Percentiles rank a stretch among this genome's conserved stretches.
Conservation (phyloP, 2,113 vertebrate species). For the Tyto alba region DNA sequence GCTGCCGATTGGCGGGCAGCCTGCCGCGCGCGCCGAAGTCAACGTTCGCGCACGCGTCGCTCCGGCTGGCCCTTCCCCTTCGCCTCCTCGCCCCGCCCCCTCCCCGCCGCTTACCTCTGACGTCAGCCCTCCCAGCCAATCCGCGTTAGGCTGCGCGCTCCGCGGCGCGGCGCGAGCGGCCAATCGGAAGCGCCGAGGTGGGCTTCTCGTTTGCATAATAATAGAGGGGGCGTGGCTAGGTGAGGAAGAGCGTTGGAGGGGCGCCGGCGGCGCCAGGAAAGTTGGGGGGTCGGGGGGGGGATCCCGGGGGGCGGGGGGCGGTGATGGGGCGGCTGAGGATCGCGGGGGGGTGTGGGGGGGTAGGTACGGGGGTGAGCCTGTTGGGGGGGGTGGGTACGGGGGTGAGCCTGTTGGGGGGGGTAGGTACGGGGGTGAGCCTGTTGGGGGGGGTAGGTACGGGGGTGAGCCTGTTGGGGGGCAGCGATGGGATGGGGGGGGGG, state of each 20-base stretch:
- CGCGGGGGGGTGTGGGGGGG: too few species aligned
- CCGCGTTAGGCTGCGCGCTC: rapidly evolving
- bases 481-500: not conserved
- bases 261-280: not conserved
- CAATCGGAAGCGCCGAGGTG: not conserved
- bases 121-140: not conserved
- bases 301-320: not conserved
- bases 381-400: too few species aligned
- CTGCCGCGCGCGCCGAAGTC: not conserved
- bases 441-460: too few species aligned
- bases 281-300: not conserved
- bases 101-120: not conserved
- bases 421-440: too few species aligned
- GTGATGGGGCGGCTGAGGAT: too few species aligned
- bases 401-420: too few species aligned
- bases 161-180: not conserved
- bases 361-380: too few species aligned
- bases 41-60: not conserved
- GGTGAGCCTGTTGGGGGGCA: too few species aligned
- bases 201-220: not conserved
- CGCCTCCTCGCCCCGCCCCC: not conserved
- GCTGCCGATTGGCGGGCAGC: not conserved
- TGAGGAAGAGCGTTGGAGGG: not conserved
- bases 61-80: not conserved
- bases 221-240: not conserved